Evolutionary conservation across 2,888 invertebrate genomes (phyloP).

Genomic region (Noctua fimbriata): DNA sequence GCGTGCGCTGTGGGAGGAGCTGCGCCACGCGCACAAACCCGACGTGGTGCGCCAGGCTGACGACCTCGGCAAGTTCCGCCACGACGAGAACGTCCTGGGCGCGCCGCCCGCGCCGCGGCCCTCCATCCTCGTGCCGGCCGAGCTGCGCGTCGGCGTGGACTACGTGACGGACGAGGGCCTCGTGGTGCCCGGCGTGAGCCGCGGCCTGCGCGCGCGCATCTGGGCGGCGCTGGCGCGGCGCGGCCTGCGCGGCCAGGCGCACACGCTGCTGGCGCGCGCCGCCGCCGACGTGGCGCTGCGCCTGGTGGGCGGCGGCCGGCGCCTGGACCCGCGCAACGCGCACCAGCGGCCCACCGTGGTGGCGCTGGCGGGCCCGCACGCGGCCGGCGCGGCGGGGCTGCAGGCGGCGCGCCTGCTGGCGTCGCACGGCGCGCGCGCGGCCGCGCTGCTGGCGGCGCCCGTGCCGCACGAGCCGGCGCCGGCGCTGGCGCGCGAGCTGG

Average conservation of each 20-base stretch:
- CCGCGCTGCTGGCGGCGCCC: conserved; percentile 84
- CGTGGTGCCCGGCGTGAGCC: conserved; percentile 93
- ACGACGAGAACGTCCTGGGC: conserved; percentile 95
- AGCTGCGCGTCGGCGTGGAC: conserved; percentile 89
- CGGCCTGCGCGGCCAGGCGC: conserved; percentile 83
- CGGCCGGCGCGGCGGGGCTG: conserved; percentile 90
- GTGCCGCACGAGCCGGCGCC: conserved; percentile 69
- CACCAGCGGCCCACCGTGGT: conserved; percentile 97
- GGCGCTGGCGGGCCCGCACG: conserved; percentile 93
- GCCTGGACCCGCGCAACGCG: conserved; percentile 95
- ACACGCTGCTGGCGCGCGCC: conserved; percentile 95
- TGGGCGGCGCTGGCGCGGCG: conserved; percentile 91
- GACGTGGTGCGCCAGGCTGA: conserved; percentile 84
- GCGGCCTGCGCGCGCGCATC: conserved; percentile 92
- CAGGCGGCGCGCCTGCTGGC: conserved; percentile 95
- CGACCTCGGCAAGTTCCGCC: conserved; percentile 91
- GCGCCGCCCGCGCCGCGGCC: conserved; percentile 61
- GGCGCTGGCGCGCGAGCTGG: conserved; percentile 72
- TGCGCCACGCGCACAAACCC: conserved; percentile 79
- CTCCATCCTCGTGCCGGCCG: conserved; percentile 92
- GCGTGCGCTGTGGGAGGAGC: conserved; percentile 84
- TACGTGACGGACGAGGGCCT: conserved; percentile 95
- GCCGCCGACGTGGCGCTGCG: conserved; percentile 94
- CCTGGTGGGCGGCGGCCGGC: conserved; percentile 95
- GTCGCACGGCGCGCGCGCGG: conserved; percentile 94